These are phyloP conservation scores for Spongilla lacustris DNA, from an alignment of 37 sponge, comb jelly and placozoan genomes.

Conservation along the genomic window DNA sequence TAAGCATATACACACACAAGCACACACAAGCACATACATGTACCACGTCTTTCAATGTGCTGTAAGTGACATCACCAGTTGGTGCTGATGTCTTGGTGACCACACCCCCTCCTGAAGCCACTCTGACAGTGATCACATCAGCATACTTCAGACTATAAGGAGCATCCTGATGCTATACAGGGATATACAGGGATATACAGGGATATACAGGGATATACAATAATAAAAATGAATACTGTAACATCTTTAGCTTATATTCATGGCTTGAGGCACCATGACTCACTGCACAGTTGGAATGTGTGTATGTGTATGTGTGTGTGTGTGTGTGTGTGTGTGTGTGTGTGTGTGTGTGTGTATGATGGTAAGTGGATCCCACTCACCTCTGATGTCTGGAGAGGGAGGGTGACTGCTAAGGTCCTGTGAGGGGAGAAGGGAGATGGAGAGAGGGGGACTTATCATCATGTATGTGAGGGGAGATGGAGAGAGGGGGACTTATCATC, in stretches of 20 bases:
- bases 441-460: background rate
- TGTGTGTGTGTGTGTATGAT: too few species aligned
- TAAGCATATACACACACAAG: background rate
- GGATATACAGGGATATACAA: background rate
- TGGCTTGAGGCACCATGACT: background rate
- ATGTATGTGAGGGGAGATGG: background rate
- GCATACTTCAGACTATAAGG: background rate
- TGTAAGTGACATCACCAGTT: background rate
- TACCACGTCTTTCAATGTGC: background rate
- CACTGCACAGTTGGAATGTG: background rate
- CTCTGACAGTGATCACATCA: background rate
- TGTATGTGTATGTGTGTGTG: background rate
- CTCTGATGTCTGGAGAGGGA: background rate
- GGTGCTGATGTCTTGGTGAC: background rate
- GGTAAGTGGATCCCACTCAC: too few species aligned
- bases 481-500: slow-evolving; percentile 8
- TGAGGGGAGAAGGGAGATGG: background rate
- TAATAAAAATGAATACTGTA: background rate
- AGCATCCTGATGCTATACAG: background rate
- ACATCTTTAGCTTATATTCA: too few species aligned
- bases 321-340: too few species aligned
- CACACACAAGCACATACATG: background rate
- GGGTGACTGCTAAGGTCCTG: background rate
- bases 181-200: background rate
- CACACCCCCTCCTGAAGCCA: background rate